A percentile compares a stretch with the other conserved stretches of the same genome.
phyloP scores from a whole-genome alignment of 2,113 vertebrate species.

The Equus quagga region DNA sequence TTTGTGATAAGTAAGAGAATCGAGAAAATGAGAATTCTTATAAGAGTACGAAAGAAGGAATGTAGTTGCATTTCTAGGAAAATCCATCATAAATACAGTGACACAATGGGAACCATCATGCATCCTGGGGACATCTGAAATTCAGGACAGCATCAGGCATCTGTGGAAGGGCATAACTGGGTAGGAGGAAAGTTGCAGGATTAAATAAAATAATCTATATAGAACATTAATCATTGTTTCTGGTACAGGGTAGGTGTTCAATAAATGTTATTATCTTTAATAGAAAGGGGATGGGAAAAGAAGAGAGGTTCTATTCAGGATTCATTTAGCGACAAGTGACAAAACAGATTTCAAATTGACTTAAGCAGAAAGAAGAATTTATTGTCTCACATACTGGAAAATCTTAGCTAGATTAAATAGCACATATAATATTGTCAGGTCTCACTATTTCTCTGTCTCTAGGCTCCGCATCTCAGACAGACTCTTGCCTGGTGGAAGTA shows the following conservation, averaged over 20 bases:
- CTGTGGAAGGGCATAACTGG: neutral
- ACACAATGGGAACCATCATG: neutral
- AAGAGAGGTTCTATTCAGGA: neutral
- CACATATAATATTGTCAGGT: neutral
- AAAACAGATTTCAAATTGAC: conserved; percentile 7
- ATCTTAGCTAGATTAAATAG: neutral
- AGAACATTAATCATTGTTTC: neutral
- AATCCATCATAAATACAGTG: neutral
- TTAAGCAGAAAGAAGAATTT: neutral
- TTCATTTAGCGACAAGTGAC: neutral
- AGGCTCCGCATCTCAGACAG: neutral
- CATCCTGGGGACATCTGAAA: neutral
- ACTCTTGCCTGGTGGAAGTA: neutral
- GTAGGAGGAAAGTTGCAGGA: neutral
- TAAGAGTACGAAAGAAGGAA: neutral
- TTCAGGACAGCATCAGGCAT: neutral
- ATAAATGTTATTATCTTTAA: neutral
- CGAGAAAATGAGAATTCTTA: neutral
- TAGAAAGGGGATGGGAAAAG: neutral
- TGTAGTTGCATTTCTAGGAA: neutral
- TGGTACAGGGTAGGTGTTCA: neutral
- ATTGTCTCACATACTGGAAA: neutral
- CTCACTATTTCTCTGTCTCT: neutral
- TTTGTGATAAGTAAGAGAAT: neutral
- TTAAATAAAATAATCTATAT: neutral